Percentiles rank a stretch among this genome's conserved stretches.
These are phyloP conservation scores for Lepus oiostolus DNA, from an alignment of 2,797 vertebrate species.

Conservation along the genomic window DNA sequence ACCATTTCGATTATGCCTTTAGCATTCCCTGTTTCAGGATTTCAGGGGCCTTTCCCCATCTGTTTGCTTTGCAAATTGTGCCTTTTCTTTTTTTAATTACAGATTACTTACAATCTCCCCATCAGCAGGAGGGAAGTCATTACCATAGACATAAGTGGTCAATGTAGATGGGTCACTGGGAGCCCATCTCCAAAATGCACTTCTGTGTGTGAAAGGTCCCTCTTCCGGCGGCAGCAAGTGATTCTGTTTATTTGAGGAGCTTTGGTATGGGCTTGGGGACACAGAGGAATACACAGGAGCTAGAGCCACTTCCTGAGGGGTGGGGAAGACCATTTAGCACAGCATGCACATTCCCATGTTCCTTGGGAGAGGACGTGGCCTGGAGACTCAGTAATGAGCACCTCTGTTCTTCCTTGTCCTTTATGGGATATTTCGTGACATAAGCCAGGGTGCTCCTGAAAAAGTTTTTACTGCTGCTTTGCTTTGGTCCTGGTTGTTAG, in stretches of 20 bases:
- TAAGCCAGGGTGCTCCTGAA: no score
- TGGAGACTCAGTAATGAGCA: neutral
- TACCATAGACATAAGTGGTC: conserved; percentile 59
- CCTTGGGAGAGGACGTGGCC: rapidly evolving
- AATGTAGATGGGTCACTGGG: rapidly evolving
- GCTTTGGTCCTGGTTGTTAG: neutral
- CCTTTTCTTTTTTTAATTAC: conserved; percentile 66
- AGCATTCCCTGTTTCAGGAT: neutral
- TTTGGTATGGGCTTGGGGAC: neutral
- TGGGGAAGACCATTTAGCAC: neutral
- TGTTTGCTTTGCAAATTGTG: conserved; percentile 78
- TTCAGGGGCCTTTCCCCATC: conserved; percentile 23
- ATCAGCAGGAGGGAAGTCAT: conserved; percentile 76
- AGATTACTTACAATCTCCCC: conserved; percentile 81
- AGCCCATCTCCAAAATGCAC: neutral
- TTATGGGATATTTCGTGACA: neutral
- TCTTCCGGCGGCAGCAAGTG: neutral
- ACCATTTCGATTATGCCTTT: neutral
- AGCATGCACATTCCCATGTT: rapidly evolving
- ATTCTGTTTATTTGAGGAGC: neutral
- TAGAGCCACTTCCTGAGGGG: neutral
- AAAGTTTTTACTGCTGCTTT: neutral
- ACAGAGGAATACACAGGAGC: neutral
- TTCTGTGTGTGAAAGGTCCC: rapidly evolving
- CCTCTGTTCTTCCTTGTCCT: neutral